Percentiles rank a stretch among this genome's conserved stretches.
Evolutionary conservation across 2,113 vertebrate genomes (phyloP).

Genomic region (Crocuta crocuta): DNA sequence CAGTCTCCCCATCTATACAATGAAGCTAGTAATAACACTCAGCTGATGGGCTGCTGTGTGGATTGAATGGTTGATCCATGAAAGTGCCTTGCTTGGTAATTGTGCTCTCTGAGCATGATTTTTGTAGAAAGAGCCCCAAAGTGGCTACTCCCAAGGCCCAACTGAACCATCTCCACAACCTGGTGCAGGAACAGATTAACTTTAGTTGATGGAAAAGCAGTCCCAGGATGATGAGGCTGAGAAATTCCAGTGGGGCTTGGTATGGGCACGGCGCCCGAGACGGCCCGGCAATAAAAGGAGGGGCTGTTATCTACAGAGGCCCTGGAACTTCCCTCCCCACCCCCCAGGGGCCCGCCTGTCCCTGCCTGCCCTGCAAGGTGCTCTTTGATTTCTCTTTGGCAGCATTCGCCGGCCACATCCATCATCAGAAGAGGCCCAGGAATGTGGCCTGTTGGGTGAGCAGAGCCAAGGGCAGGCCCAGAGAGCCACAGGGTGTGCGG

Average conservation of each 20-base stretch:
- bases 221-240: background rate
- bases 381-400: slow-evolving; percentile 49
- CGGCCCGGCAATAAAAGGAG: too few species aligned
- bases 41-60: background rate
- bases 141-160: background rate
- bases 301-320: background rate
- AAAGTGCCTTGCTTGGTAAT: background rate
- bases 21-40: background rate
- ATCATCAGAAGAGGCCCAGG: slow-evolving; percentile 51
- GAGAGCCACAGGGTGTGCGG: background rate
- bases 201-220: background rate
- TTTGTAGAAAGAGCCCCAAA: background rate
- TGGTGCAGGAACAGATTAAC: background rate
- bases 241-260: background rate
- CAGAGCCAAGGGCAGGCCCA: background rate
- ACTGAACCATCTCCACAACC: background rate
- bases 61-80: rapidly evolving
- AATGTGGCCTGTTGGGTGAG: background rate
- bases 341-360: background rate
- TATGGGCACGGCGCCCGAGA: rapidly evolving
- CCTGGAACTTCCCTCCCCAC: background rate
- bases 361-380: background rate
- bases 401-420: slow-evolving; percentile 34
- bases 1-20: background rate
- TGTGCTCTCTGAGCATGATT: background rate